Evolutionary conservation across 2,113 vertebrate genomes (phyloP).

Genomic region (Phainopepla nitens): DNA sequence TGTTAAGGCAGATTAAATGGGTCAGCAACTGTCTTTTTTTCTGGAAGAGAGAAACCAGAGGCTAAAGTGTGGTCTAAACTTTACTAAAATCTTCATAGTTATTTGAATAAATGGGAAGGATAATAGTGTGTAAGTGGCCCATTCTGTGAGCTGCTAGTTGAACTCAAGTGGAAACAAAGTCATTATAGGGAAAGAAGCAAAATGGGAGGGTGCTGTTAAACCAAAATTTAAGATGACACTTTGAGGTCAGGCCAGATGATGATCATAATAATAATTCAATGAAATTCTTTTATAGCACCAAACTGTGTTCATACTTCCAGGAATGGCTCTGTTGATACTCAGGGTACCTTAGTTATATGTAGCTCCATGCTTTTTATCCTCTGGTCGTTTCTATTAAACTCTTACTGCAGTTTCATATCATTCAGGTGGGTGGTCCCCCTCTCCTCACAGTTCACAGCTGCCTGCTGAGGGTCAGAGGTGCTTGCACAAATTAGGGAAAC

Average conservation of each 20-base stretch:
- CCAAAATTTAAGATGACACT: background rate
- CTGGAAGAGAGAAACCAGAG: background rate
- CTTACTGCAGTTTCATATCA: background rate
- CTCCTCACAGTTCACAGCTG: background rate
- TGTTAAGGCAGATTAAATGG: background rate
- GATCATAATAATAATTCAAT: background rate
- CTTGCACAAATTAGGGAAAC: background rate
- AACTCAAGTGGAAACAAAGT: background rate
- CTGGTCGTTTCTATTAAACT: background rate
- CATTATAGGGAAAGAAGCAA: background rate
- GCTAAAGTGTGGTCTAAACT: background rate
- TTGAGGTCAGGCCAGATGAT: background rate
- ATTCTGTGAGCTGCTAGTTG: background rate
- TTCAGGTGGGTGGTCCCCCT: background rate
- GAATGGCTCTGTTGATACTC: background rate
- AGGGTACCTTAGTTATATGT: background rate
- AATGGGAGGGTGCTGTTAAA: background rate
- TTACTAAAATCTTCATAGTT: background rate
- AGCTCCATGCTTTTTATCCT: background rate
- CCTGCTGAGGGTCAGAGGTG: background rate
- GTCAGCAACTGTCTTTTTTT: background rate
- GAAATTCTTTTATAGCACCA: background rate
- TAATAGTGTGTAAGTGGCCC: background rate
- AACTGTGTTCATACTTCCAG: background rate
- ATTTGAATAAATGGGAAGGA: background rate